phyloP scores from a whole-genome alignment of 2,113 vertebrate species.

The Strix uralensis region DNA sequence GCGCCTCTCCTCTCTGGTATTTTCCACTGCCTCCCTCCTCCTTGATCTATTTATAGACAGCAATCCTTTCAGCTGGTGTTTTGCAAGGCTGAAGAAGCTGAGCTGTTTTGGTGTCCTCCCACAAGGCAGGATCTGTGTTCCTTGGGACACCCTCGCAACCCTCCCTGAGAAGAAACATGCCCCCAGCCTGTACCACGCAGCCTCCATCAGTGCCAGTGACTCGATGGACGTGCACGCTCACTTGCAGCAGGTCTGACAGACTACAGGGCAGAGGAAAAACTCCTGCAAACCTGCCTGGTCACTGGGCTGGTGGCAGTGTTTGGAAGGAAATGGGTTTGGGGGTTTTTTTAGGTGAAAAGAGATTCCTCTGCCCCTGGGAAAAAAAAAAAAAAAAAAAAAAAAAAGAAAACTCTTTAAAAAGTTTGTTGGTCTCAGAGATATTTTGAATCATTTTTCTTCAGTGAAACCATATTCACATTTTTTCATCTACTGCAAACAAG shows the following conservation, averaged over 20 bases:
- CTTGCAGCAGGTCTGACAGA: background rate
- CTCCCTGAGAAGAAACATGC: background rate
- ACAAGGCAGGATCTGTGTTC: background rate
- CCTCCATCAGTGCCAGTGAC: background rate
- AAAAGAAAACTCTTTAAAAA: background rate
- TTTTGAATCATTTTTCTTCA: background rate
- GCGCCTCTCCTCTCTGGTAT: background rate
- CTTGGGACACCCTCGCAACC: background rate
- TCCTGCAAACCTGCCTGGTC: background rate
- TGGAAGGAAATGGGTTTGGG: background rate
- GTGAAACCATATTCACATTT: background rate
- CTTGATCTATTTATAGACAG: constrained; percentile 10
- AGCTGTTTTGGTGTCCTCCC: background rate
- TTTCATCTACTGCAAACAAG: background rate
- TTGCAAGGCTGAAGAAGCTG: background rate
- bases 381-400: background rate
- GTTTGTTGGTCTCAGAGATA: background rate
- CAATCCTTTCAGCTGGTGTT: constrained; percentile 25
- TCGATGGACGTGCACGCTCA: rapidly evolving
- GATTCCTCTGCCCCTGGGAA: rapidly evolving
- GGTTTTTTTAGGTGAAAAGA: background rate
- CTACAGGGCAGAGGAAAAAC: background rate
- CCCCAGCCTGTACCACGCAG: background rate
- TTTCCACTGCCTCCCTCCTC: background rate
- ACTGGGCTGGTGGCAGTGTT: background rate